Evolutionary conservation across 2,797 vertebrate species (phyloP), one percentile per base, ranked within the genome.

Genomic region (Garrulus glandarius): DNA sequence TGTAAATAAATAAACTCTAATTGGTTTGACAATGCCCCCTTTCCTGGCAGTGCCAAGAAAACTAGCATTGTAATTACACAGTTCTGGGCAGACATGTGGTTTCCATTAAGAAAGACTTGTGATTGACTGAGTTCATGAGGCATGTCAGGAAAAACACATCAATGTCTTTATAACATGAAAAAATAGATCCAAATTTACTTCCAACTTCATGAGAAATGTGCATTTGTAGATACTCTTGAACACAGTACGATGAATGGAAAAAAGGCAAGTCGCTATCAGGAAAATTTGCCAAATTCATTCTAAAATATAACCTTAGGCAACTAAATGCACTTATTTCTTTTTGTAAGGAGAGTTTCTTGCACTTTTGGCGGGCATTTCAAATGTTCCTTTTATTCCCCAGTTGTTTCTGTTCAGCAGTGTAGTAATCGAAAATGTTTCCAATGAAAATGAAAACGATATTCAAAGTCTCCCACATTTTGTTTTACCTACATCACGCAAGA

Each of bases 1-100:
- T 98, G 98, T 98, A 98, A 98, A 98, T 98, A 98, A 98, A 98
- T 98, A 98, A 98, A 98, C 97, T 98, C 97, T 98, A 98, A 98
- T 98, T 98, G 98, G 97, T 98, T 98, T 97, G 98, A 98, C 98
- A 98, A 98, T 98, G 97, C 98, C 98, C 98, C 92, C 97, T 98
- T 98, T 98, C 98, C 98, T 98, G 98, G 98, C 98, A 98, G 92
- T 98, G 98, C 98, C 98, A 98, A 98, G 97, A 98, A 98, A 98
- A 97, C 96, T 97, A 98, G 98, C 98, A 98, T 98, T 98, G 97
- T 98, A 98, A 98, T 98, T 98, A 98, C 97, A 98, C 95, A 97
- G 96, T 98, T 98, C 98, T 98, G 98, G 97, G 98, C 97, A 98
- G 97, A 98, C 98, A 98, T 98, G 98, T 98, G 98, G 98, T 98